phyloP scores from a whole-genome alignment of 1,140 invertebrate genomes.

The Drosophila nikananu region DNA sequence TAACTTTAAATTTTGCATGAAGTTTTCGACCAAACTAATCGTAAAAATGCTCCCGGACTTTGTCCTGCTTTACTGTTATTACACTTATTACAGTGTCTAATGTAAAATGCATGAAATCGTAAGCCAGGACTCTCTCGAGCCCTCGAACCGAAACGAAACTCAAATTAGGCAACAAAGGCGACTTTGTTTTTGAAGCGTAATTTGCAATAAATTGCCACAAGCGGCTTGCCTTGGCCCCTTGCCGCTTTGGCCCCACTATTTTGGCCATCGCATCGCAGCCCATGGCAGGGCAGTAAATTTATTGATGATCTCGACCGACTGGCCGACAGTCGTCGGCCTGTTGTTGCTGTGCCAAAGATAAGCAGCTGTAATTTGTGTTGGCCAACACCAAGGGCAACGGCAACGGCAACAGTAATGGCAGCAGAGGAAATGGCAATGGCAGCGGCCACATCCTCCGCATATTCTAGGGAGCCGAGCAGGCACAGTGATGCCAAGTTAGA shows the following conservation, averaged over 20 bases:
- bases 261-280: conserved; percentile 56
- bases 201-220: conserved; percentile 80
- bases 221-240: conserved; percentile 46
- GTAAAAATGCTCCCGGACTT: conserved; percentile 22
- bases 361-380: conserved; percentile 82
- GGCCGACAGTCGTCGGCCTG: conserved; percentile 42
- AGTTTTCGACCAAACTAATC: conserved; percentile 33
- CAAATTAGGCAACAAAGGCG: conserved; percentile 73
- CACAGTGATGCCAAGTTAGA: conserved; percentile 33
- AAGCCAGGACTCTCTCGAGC: conserved; percentile 21
- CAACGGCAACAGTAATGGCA: conserved; percentile 10
- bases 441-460: conserved; percentile 18
- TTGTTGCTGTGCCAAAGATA: conserved; percentile 76
- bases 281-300: conserved; percentile 66
- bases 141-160: conserved; percentile 45
- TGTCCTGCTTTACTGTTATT: conserved; percentile 43
- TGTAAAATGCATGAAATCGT: conserved; percentile 71
- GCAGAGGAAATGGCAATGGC: conserved; percentile 14
- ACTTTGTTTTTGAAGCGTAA: conserved; percentile 80
- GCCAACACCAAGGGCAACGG: conserved; percentile 73
- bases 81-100: conserved; percentile 54
- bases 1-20: conserved; percentile 48
- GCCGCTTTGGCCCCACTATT: conserved; percentile 49
- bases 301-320: conserved; percentile 77
- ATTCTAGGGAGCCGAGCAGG: conserved; percentile 11